These are phyloP conservation scores for Callipepla squamata DNA, from an alignment of 2,113 vertebrate species.

Conservation along the genomic window DNA sequence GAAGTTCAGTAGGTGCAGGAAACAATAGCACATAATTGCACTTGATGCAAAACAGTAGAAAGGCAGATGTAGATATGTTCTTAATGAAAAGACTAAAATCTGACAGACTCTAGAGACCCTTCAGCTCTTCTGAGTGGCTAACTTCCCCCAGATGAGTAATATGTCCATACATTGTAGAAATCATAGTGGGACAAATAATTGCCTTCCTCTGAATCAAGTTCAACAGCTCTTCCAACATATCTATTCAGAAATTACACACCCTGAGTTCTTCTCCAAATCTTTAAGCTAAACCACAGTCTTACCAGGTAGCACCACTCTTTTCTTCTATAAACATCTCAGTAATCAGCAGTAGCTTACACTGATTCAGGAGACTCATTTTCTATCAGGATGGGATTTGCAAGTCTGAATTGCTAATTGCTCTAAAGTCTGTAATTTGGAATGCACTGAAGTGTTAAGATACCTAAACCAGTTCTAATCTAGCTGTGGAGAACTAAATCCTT, in stretches of 20 bases:
- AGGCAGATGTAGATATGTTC: fast-evolving
- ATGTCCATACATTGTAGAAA: background rate
- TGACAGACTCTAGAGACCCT: background rate
- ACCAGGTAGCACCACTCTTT: background rate
- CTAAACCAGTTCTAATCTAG: background rate
- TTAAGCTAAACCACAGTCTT: background rate
- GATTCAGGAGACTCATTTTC: background rate
- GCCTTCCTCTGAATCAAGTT: background rate
- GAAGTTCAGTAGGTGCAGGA: background rate
- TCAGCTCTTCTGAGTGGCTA: background rate
- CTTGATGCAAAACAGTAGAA: background rate
- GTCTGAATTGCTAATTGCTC: background rate
- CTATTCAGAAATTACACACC: fast-evolving
- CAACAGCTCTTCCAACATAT: background rate
- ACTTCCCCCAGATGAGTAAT: background rate
- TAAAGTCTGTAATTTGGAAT: background rate
- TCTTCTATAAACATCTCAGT: background rate
- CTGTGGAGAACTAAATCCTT: background rate
- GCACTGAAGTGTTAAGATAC: background rate
- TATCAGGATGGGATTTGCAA: background rate
- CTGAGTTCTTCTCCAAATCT: background rate
- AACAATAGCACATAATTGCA: background rate
- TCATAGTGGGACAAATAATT: background rate
- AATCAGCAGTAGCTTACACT: background rate
- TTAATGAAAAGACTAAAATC: background rate